Evolutionary conservation across 2,797 vertebrate species (phyloP).

Genomic region (Dermochelys coriacea): DNA sequence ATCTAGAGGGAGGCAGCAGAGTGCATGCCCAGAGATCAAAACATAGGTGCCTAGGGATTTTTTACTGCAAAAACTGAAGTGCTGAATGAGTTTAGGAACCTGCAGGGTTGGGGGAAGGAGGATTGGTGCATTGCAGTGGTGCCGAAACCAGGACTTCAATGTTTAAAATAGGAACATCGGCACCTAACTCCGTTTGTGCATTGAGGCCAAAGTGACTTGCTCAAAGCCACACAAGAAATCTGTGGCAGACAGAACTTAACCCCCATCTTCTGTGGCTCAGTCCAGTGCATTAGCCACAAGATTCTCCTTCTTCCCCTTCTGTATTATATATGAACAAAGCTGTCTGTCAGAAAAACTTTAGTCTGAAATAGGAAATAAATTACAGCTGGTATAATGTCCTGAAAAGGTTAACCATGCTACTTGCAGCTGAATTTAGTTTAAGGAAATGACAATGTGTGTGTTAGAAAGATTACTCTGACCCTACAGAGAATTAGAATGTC

Average conservation of each 20-base stretch:
- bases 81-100: background rate
- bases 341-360: constrained; percentile 27
- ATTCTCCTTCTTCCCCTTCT: background rate
- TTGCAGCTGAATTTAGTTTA: constrained; percentile 11
- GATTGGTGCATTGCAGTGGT: background rate
- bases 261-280: background rate
- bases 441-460: background rate
- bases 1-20: background rate
- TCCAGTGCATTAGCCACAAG: background rate
- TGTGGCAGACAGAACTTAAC: background rate
- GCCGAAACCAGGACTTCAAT: background rate
- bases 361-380: constrained; percentile 10
- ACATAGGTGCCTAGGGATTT: background rate
- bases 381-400: background rate
- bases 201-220: background rate
- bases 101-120: background rate
- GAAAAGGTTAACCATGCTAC: constrained; percentile 14
- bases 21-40: background rate
- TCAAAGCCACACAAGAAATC: background rate
- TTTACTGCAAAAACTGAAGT: background rate
- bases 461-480: constrained; percentile 19
- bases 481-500: constrained; percentile 22
- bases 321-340: background rate
- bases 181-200: background rate
- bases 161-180: background rate